A percentile compares a stretch with the other conserved stretches of the same genome.
phyloP scores from a whole-genome alignment of 2,888 invertebrate genomes.

The Platycheirus rosarum region DNA sequence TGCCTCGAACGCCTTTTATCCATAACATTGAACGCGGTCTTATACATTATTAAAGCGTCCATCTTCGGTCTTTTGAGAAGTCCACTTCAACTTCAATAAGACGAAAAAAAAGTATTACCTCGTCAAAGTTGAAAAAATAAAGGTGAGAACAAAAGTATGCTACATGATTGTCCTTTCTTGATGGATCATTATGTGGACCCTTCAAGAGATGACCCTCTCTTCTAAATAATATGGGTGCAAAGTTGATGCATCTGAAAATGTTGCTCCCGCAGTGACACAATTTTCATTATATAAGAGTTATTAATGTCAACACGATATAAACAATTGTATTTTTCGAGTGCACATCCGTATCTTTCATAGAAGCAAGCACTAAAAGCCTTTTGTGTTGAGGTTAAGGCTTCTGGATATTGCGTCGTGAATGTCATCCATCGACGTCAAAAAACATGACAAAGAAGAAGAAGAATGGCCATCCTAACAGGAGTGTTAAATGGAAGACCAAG shows the following conservation, averaged over 20 bases:
- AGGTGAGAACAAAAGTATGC: constrained; percentile 43
- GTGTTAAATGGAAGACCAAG: constrained; percentile 44
- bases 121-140: constrained; percentile 24
- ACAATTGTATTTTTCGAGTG: constrained; percentile 58
- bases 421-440: constrained; percentile 52
- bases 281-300: constrained; percentile 55
- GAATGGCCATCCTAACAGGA: constrained; percentile 42
- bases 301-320: constrained; percentile 65
- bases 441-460: constrained; percentile 37
- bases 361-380: constrained; percentile 2
- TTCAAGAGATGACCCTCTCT: constrained; percentile 26
- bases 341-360: constrained; percentile 34
- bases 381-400: constrained; percentile 38
- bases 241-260: constrained; percentile 45
- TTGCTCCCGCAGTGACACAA: constrained; percentile 69
- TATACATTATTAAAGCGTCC: constrained; percentile 47
- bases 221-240: constrained; percentile 31
- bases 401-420: constrained; percentile 38
- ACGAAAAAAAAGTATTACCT: constrained; percentile 4
- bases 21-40: constrained; percentile 34
- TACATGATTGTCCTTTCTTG: constrained; percentile 35
- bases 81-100: neutral
- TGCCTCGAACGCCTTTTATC: constrained; percentile 59
- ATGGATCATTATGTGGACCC: constrained; percentile 44
- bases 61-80: constrained; percentile 26